Evolutionary conservation across 2,888 invertebrate species (phyloP), one percentile per base, ranked within the genome.

Genomic region (Coenonympha arcania): DNA sequence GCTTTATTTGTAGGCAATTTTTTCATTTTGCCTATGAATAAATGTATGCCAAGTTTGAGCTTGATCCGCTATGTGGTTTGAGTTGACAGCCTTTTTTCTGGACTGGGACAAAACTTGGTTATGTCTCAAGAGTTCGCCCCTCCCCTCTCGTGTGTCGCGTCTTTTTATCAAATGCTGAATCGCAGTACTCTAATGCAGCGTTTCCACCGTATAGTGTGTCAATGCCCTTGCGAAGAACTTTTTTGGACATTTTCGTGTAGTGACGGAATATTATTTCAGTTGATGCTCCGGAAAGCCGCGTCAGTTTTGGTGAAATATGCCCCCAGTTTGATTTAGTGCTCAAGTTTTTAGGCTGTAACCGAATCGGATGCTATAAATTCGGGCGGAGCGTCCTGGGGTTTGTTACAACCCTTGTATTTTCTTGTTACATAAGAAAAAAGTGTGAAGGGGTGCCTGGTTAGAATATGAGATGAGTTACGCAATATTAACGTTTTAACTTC

Each of bases 201-300:
- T 18, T 15, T 22, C 22, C 1, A 40, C 4, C 4, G 13, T 9
- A 6, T 9, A 15, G 40, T 48, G 20, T 43, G 39, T 16, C 13
- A 8, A 19, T 16, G 22, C 33, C 31, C 26, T 16, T 15, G 13
- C 22, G 1, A 16, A 22, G 37, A 37, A 41, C 45, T 41, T 68
- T 66, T 62, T 56, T 59, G 60, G 50, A 57, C 57, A 55, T 63
- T 63, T 61, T 59, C 30, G 41, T 46, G 13, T 22, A 28, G 19
- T 62, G 64, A 63, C 61, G 53, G 57, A 62, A 65, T 63, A 64
- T 62, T 61, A 62, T 61, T 59, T 60, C 52, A 52, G 55, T 54
- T 55, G 52, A 55, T 49, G 51, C 51, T 31, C 46, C 48, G 55
- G 50, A 57, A 50, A 37, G 37, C 34, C 30, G 24, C 28, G 55